Base-by-base conservation (phyloP, 2,113 vertebrate genomes). In the Crocuta crocuta region DNA sequence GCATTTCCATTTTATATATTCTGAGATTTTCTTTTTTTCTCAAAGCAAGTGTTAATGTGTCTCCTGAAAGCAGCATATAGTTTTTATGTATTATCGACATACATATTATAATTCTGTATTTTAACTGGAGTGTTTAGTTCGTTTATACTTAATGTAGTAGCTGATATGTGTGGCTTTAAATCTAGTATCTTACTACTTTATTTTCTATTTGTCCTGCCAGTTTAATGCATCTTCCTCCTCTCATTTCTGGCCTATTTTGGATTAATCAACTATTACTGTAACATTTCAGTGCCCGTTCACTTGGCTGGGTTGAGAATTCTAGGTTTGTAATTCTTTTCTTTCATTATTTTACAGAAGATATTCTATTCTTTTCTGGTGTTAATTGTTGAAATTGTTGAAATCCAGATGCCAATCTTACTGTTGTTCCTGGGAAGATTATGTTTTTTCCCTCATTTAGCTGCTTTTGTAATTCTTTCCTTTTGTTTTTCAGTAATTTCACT, bases 71-170 rank as follows among this genome's bases (percentile, higher is more conserved):
- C 4, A 48, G 33, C 28, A 0, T 50, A 21, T 63, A 23, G 5
- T 80, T 73, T 65, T 55, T 71, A 84, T 13, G 35, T 26, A 31
- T 58, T 6, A 4, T 82, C 17, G 89, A 68, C 24, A 86, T 5
- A 55, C 28, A 48, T 65, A 70, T 15, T 85, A 70, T 48, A 86
- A 43, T 35, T 28, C 63, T 71, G 28, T 55, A 35, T 87, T 81
- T 87, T 53, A 95, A 81, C 73, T 70, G 53, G 65, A 86, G 35
- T 45, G 26, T 91, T 43, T 91, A 53, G n/a, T 85, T 53, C 23
- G 76, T 68, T 96, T 88, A 76, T 21, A 82, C 68, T 95, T 88
- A 91, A 73, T 65, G 24, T 80, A 35, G 21, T 78, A 82, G 50
- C 21, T 88, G 78, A 83, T 70, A 17, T 39, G 50, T 88, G 91